Evolutionary conservation across 2,797 vertebrate genomes (phyloP).

Genomic region (Hemitrygon akajei): DNA sequence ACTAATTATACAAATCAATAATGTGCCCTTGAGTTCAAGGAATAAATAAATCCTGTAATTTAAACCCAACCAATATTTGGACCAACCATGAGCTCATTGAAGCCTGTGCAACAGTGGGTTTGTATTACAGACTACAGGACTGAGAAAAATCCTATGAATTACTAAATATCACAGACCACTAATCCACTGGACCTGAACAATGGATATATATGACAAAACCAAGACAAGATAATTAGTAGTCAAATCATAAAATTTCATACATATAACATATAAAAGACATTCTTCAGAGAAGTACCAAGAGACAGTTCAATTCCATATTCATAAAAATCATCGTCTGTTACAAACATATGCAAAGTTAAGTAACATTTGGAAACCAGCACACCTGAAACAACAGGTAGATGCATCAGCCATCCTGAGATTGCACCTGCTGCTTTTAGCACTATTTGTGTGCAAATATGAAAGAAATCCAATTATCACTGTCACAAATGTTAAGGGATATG

Average conservation of each 20-base stretch:
- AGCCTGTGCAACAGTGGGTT: neutral
- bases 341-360: neutral
- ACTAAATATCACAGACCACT: neutral
- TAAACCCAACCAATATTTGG: neutral
- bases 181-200: neutral
- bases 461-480: neutral
- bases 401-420: neutral
- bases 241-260: neutral
- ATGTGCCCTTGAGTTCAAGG: neutral
- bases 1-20: neutral
- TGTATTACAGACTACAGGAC: neutral
- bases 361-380: neutral
- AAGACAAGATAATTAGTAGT: neutral
- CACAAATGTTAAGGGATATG: neutral
- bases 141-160: neutral
- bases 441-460: slow-evolving; percentile 15
- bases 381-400: neutral
- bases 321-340: neutral
- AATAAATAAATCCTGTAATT: neutral
- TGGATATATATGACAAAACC: neutral
- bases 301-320: no score
- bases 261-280: neutral
- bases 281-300: neutral
- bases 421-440: neutral
- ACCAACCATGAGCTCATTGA: neutral